These are phyloP conservation scores for Lepidocolaptes lacrymiger DNA, from an alignment of 2,797 vertebrate species.

Conservation along the genomic window DNA sequence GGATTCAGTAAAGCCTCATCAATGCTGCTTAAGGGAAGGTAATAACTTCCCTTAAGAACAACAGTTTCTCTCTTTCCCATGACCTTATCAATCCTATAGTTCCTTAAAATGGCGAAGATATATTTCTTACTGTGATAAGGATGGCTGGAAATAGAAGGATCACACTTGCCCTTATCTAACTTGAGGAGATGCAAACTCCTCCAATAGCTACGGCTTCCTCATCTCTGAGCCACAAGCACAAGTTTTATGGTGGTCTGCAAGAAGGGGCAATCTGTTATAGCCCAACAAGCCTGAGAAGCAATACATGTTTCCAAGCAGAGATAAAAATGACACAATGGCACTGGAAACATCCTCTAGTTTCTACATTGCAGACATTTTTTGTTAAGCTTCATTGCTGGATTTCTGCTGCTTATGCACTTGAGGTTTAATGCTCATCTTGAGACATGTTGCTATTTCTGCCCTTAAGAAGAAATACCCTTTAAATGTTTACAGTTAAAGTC, in stretches of 20 bases:
- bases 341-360: not conserved
- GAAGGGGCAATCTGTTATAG: not conserved
- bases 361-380: not conserved
- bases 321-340: not conserved
- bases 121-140: not conserved
- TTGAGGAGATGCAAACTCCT: not conserved
- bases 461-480: not conserved
- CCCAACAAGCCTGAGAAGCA: not conserved
- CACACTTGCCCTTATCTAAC: not conserved
- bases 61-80: not conserved
- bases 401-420: not conserved
- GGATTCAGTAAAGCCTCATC: not conserved
- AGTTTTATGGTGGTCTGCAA: not conserved
- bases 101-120: not conserved
- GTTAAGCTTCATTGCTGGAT: not conserved
- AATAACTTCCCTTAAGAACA: not conserved
- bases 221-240: not conserved
- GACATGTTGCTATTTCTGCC: not conserved
- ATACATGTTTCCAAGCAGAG: not conserved
- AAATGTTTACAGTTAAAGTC: not conserved
- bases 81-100: not conserved
- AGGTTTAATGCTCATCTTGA: not conserved
- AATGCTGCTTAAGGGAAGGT: not conserved
- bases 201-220: not conserved
- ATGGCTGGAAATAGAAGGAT: not conserved